Percentiles rank a stretch among this genome's conserved stretches.
These are phyloP conservation scores for Eupithecia centaureata DNA, from an alignment of 2,888 invertebrate species.

Conservation along the genomic window DNA sequence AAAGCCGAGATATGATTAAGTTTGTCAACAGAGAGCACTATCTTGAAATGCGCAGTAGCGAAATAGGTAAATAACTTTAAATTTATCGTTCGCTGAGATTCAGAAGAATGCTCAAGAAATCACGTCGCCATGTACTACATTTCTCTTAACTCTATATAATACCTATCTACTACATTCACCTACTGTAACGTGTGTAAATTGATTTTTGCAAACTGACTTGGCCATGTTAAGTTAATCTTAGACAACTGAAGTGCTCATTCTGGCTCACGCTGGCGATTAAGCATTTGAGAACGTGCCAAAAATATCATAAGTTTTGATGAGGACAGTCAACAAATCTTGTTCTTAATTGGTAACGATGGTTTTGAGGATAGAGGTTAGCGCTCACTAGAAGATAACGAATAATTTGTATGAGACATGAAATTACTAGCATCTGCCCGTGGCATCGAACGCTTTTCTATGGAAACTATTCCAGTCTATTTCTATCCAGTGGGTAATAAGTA, in stretches of 20 bases:
- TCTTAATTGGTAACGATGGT: conserved; percentile 52
- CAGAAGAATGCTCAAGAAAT: not conserved
- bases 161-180: too few species aligned
- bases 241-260: conserved; percentile 40
- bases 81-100: not conserved
- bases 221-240: conserved; percentile 21
- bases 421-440: too few species aligned
- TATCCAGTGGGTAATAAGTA: too few species aligned
- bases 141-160: not conserved
- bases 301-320: conserved; percentile 61
- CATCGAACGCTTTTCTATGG: too few species aligned
- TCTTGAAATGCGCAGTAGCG: conserved; percentile 55
- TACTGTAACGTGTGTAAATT: conserved; percentile 25
- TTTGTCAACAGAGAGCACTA: conserved; percentile 52
- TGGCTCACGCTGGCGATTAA: conserved; percentile 48
- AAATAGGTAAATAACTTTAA: conserved; percentile 32
- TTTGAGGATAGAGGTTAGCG: not conserved
- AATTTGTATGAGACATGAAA: too few species aligned
- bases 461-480: too few species aligned
- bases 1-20: conserved; percentile 55
- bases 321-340: conserved; percentile 49
- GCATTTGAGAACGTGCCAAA: conserved; percentile 65
- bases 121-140: not conserved
- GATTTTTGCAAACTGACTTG: conserved; percentile 31
- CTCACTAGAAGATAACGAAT: too few species aligned